Evolutionary conservation across 2,113 vertebrate genomes (phyloP).

Genomic region (Mystacornis crossleyi): DNA sequence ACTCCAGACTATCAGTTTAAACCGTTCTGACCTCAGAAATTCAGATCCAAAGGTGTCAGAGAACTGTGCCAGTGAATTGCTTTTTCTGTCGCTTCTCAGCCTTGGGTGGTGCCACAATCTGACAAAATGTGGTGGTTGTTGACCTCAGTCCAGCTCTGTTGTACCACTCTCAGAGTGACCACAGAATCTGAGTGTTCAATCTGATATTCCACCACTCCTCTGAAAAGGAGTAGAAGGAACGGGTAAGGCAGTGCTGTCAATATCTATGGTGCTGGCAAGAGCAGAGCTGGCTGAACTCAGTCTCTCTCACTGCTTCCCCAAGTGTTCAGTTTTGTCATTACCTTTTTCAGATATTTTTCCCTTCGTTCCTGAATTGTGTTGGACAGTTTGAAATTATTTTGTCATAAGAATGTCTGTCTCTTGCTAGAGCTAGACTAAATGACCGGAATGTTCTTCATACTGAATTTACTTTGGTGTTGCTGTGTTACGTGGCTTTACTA

Average conservation of each 20-base stretch:
- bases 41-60: neutral
- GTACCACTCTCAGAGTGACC: neutral
- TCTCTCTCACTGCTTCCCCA: neutral
- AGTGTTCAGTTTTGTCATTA: neutral
- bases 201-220: neutral
- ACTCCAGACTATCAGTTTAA: neutral
- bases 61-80: neutral
- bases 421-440: neutral
- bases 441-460: neutral
- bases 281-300: neutral
- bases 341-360: neutral
- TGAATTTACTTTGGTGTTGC: neutral
- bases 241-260: neutral
- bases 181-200: neutral
- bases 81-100: neutral
- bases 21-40: neutral
- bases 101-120: neutral
- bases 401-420: neutral
- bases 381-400: neutral
- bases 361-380: neutral
- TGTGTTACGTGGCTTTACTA: neutral
- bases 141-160: neutral
- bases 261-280: neutral
- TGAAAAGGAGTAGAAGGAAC: neutral
- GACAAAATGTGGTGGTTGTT: neutral